Base-by-base conservation (phyloP, 2,888 invertebrate genomes). In the Vannuccia rotundouncinata region DNA sequence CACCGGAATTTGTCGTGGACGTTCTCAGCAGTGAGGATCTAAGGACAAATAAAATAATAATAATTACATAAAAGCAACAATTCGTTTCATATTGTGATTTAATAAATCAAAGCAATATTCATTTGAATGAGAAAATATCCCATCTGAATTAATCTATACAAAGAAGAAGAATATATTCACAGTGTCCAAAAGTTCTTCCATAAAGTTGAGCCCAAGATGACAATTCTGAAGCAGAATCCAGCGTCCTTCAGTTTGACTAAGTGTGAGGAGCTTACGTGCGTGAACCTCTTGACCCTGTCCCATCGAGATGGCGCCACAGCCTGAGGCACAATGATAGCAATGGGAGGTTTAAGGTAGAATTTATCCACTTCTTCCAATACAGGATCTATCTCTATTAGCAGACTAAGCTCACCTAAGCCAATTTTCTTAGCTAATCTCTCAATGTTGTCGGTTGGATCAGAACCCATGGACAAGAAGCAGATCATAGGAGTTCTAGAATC, bases 221-320 rank as follows among this genome's bases (percentile, higher is more conserved):
- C 95, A 94, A 87, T 97, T 97, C 89, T 97, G 96, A 2, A 97
- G 90, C 10, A 97, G 90, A 0, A 96, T 94, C 96, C 96, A 97
- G 17, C 94, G 93, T 0, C 97, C 96, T 82, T 89, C 87, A 0
- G 86, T 83, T 92, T 93, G 93, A 0, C 92, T 92, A 83, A 93
- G 92, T 66, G 91, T 91, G 84, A 95, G 92, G 90, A 94, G 91
- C 85, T 92, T 91, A 29, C 94, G 91, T 0, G 95, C 95, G 82
- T 93, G 93, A 85, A 92, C 89, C 86, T 93, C 97, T 89, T 97
- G 96, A 0, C 96, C 97, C 90, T 97, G 97, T 0, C 97, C 97
- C 96, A 97, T 96, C 1, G 96, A 97, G 1, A 97, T 94, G 0
- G 93, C 92, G 86, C 92, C 92, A 84, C 87, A 88, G 28, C 85